Conservation (phyloP, 2,888 invertebrate genomes). For the Eustalomyia histrio region DNA sequence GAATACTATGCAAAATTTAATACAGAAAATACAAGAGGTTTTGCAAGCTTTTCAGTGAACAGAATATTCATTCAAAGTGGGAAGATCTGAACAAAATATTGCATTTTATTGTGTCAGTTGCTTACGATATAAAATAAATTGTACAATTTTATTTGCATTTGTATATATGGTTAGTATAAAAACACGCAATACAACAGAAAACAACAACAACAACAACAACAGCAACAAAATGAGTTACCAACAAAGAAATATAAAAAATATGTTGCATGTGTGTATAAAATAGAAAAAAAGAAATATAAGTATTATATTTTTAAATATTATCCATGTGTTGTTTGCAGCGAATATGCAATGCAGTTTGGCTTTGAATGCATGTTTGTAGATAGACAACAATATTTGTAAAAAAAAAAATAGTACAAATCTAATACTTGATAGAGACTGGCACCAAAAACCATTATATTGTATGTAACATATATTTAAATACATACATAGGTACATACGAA, state of each 20-base stretch:
- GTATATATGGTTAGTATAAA: slow-evolving; percentile 46
- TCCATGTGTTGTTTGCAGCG: slow-evolving; percentile 33
- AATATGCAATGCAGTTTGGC: slow-evolving; percentile 24
- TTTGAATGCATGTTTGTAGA: slow-evolving; percentile 40
- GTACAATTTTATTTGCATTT: slow-evolving; percentile 68
- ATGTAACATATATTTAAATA: slow-evolving; percentile 29
- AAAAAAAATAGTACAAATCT: slow-evolving; percentile 48
- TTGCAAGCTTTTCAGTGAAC: slow-evolving; percentile 3
- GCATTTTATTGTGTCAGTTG: slow-evolving; percentile 69
- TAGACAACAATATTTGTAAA: slow-evolving; percentile 31
- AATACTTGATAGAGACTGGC: slow-evolving; percentile 56
- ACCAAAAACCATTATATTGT: slow-evolving; percentile 53
- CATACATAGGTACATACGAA: slow-evolving; percentile 23
- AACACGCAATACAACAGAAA: background rate
- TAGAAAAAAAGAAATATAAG: background rate
- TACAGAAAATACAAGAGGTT: background rate
- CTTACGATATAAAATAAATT: slow-evolving; percentile 69
- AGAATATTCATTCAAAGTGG: slow-evolving; percentile 3
- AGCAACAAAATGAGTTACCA: background rate
- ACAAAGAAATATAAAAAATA: slow-evolving; percentile 14
- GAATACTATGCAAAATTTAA: slow-evolving; percentile 23
- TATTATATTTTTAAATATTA: slow-evolving; percentile 25
- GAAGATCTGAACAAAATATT: slow-evolving; percentile 37
- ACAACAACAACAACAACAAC: slow-evolving; percentile 10
- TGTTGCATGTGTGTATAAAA: no score